Evolutionary conservation across 2,113 vertebrate genomes (phyloP), one percentile per base, ranked within the genome.

Genomic region (Carettochelys insculpta): DNA sequence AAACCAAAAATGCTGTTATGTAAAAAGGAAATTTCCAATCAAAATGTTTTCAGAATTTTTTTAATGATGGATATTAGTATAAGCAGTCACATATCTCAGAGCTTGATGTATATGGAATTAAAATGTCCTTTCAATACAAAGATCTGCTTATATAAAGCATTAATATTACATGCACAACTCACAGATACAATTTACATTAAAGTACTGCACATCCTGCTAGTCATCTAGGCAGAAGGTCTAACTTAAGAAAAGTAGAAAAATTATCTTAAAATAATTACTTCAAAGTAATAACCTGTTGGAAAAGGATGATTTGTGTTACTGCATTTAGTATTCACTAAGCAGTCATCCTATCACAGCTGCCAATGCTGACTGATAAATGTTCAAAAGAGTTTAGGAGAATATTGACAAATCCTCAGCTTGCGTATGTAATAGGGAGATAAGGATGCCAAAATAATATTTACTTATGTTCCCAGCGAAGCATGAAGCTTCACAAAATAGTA

Each of bases 271-370:
- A 94, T 95, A 96, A 97, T 97, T 65, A 0, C 94, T 97, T 97
- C 93, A 96, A 97, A 97, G 95, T 96, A 97, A 98, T 98, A 98
- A 97, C 94, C 92, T 96, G 87, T 86, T 96, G 96, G 95, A 97
- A 96, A 98, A 96, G 94, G 94, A 95, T 78, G 79, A 87, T 96
- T 96, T 97, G 90, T 97, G 92, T 90, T 92, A 83, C 58, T 91
- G 71, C 84, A 95, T 94, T 97, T 97, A 87, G 86, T 91, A 97
- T 97, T 97, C 96, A 88, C 92, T 7, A 43, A 96, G 94, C 68
- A 97, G 94, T 94, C 93, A 92, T 92, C 61, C 93, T 97, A 95
- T 97, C 95, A 96, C 89, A 96, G 94, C 95, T 97, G 97, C 92
- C 95, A 97, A 83, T 93, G 93, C 94, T 97, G 94, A 97, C 92